Conservation (phyloP, 2,888 invertebrate genomes). For the Pegoplata infirma region DNA sequence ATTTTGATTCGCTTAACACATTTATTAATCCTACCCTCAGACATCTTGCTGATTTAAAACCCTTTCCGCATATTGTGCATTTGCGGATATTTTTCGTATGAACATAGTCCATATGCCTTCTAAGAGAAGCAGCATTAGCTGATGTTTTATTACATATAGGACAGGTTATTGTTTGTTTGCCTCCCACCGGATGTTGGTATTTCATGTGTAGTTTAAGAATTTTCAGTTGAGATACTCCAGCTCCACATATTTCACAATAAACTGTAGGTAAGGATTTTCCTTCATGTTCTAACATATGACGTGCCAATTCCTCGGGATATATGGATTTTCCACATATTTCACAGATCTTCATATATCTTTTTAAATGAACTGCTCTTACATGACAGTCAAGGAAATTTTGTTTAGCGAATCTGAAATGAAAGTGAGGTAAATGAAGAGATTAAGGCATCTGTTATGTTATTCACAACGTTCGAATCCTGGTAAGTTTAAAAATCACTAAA, state of each 20-base stretch:
- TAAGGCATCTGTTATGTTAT: too few species aligned
- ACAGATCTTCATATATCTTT: not conserved
- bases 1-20: not conserved
- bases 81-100: constrained; percentile 70
- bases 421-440: too few species aligned
- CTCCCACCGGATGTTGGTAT: not conserved
- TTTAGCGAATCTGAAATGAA: too few species aligned
- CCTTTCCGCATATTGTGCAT: constrained; percentile 75
- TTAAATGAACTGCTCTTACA: not conserved
- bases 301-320: not conserved
- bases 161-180: not conserved
- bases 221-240: not conserved
- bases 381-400: too few species aligned
- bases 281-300: not conserved
- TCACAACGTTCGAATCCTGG: too few species aligned
- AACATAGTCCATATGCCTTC: constrained; percentile 70
- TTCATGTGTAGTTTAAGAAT: not conserved
- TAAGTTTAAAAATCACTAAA: too few species aligned
- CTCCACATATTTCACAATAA: not conserved
- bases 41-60: constrained; percentile 72
- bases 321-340: not conserved
- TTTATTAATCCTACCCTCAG: not conserved
- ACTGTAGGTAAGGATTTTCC: not conserved
- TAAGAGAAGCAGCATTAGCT: not conserved
- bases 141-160: not conserved